A percentile compares a stretch with the other conserved stretches of the same genome.
These are phyloP conservation scores for Drosophila prolongata DNA, from an alignment of 2,888 invertebrate genomes.

Conservation along the genomic window DNA sequence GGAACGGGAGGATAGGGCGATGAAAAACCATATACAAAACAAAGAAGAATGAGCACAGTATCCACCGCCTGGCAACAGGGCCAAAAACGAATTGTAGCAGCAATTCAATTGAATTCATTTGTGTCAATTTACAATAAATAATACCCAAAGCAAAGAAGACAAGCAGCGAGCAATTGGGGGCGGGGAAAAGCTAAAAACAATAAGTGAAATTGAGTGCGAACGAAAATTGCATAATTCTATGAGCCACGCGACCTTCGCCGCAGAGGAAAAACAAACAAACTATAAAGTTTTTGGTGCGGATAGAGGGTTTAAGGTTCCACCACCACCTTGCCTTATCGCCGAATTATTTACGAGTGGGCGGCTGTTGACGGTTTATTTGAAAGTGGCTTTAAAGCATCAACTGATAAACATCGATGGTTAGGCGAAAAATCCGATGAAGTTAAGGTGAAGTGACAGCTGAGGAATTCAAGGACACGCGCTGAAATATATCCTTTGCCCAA, in stretches of 20 bases:
- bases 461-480: conserved; percentile 25
- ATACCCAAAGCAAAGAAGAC: conserved; percentile 36
- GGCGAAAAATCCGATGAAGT: conserved; percentile 4
- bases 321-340: conserved; percentile 49
- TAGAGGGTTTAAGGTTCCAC: conserved; percentile 6
- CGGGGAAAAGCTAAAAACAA: conserved; percentile 35
- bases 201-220: conserved; percentile 43
- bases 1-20: not conserved
- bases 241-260: conserved; percentile 66
- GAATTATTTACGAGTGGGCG: conserved; percentile 52
- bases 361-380: conserved; percentile 12
- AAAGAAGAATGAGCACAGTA: conserved; percentile 19
- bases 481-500: conserved; percentile 33
- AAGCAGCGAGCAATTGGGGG: conserved; percentile 1
- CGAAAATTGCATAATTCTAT: conserved; percentile 68
- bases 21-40: conserved; percentile 3
- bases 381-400: conserved; percentile 25
- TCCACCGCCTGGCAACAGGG: conserved; percentile 41
- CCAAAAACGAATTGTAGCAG: conserved; percentile 47
- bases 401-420: conserved; percentile 32
- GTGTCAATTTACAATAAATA: conserved; percentile 76
- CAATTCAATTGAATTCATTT: conserved; percentile 77
- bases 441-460: conserved; percentile 37
- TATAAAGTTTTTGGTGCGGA: conserved; percentile 19
- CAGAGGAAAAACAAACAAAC: conserved; percentile 29